These are phyloP conservation scores for Crotalus tigris DNA, from an alignment of 2,113 vertebrate genomes.

Conservation along the genomic window DNA sequence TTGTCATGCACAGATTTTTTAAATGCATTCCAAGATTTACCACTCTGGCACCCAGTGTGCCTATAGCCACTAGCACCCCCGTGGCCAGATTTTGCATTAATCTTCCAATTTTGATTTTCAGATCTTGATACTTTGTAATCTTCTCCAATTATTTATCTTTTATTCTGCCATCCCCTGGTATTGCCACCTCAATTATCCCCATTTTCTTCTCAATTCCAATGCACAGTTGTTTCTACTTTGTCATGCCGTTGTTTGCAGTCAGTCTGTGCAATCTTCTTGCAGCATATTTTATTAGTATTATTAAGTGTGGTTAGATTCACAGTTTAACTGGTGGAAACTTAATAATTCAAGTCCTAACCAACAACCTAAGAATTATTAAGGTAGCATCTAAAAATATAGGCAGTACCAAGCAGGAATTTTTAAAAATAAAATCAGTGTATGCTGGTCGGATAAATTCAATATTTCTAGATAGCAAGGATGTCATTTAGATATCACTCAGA, in stretches of 20 bases:
- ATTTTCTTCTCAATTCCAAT: background rate
- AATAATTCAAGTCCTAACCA: background rate
- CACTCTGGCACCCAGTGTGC: background rate
- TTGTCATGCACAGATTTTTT: background rate
- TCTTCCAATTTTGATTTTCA: background rate
- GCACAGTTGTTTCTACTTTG: background rate
- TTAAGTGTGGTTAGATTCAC: background rate
- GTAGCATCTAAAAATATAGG: background rate
- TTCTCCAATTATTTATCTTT: background rate
- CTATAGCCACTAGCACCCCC: background rate
- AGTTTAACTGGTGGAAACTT: background rate
- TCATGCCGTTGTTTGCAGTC: background rate
- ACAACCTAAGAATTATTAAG: background rate
- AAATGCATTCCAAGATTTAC: background rate
- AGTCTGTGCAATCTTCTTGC: background rate
- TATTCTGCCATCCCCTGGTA: background rate
- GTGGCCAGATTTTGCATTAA: background rate
- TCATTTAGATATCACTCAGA: background rate
- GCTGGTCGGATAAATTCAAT: background rate
- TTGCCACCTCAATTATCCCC: background rate
- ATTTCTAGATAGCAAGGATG: background rate
- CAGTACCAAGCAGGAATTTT: background rate
- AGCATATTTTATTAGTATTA: background rate
- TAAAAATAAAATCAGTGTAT: background rate
- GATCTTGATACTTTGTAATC: background rate